Conservation (phyloP, 2,113 vertebrate species). For the Lagopus muta region DNA sequence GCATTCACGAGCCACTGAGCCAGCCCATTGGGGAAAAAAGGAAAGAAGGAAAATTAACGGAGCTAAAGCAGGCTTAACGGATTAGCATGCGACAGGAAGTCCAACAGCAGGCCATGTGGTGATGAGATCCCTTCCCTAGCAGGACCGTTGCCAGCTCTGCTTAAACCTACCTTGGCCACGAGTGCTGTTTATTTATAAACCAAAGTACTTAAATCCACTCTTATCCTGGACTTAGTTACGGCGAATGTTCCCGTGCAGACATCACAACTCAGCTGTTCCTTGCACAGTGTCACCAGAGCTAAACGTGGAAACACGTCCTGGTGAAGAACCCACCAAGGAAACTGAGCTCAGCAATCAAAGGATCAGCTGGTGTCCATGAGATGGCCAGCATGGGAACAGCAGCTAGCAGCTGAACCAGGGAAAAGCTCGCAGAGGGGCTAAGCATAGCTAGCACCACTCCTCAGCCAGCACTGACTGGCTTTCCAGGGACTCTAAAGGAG, state of each 20-base stretch:
- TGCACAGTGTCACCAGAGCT: not conserved
- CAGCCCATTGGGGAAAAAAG: slow-evolving; percentile 16
- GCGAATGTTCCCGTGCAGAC: not conserved
- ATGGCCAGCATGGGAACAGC: not conserved
- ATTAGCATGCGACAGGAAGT: slow-evolving; percentile 71
- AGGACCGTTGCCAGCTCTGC: slow-evolving; percentile 48
- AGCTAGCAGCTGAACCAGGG: not conserved
- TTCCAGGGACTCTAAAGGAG: not conserved
- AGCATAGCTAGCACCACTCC: not conserved
- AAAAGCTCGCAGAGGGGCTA: not conserved
- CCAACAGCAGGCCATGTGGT: slow-evolving; percentile 58
- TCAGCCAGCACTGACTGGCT: not conserved
- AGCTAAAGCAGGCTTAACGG: slow-evolving; percentile 77
- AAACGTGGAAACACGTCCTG: not conserved
- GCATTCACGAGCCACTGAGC: not conserved
- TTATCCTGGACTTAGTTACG: slow-evolving; percentile 40
- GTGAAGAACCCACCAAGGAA: not conserved
- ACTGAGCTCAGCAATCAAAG: not conserved
- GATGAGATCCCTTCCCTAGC: slow-evolving; percentile 55
- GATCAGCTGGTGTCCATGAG: not conserved
- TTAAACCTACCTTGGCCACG: slow-evolving; percentile 44
- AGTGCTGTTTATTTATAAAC: slow-evolving; percentile 64
- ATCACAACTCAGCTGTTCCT: not conserved
- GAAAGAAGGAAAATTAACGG: slow-evolving; percentile 67
- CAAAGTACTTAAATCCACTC: slow-evolving; percentile 54